Evolutionary conservation across 1,140 invertebrate genomes (phyloP), one percentile per base, ranked within the genome.

Genomic region (Drosophila kohkoa): DNA sequence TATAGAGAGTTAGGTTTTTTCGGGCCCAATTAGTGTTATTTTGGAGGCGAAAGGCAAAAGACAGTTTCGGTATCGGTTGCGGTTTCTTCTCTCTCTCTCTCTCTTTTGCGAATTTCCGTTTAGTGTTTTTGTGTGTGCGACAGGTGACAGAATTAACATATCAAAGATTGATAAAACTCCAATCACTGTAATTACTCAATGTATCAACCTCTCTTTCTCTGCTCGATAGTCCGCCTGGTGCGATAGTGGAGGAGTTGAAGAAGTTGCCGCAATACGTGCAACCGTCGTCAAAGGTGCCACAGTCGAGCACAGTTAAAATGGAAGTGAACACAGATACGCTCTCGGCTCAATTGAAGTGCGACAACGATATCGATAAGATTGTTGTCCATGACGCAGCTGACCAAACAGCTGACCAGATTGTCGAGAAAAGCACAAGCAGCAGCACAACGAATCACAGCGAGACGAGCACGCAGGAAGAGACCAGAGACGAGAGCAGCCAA

Each of bases 81-180:
- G 7, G 6, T 72, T 45, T 49, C 11, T 30, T 32, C 30, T 32
- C 30, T 32, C 30, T 32, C 30, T 32, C 30, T 32, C 7, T 32
- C 32, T 5, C 32, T 32, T 13, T 58, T 62, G 57, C 62, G 54
- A 79, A 82, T 73, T 82, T 79, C 62, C 72, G 69, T 68, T 75
- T 71, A 62, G 38, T 72, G 68, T 82, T n/a, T 10, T 7, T 41
- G 68, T 66, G 64, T 10, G 35, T 41, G 68, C 62, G 64, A 54
- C 74, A 89, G 80, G 79, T 90, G 75, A 58, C 75, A 89, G 11
- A 25, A 83, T 86, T 86, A 76, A 69, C 77, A 86, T 89, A 79
- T 72, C 68, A 59, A 11, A 1, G 5, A 10, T 30, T 52, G 85
- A 88, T 88, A 88, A 89, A 62, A 30, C 35, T 49, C 69, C 74